phyloP scores from a whole-genome alignment of 2,113 vertebrate genomes.

The Merops nubicus region DNA sequence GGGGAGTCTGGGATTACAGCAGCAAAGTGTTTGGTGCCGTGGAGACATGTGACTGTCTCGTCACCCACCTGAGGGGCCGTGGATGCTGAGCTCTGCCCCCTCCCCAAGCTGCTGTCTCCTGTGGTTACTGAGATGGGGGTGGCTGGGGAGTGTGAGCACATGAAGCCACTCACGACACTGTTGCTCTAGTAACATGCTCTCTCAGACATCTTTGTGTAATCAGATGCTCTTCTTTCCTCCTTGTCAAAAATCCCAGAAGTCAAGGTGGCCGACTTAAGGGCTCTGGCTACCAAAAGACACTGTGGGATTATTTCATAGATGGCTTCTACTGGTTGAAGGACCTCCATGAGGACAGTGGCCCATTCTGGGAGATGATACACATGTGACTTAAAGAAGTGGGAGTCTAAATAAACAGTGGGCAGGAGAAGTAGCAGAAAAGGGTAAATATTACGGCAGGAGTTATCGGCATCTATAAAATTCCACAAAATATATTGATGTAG shows the following conservation, averaged over 20 bases:
- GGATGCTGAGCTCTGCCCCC: not conserved
- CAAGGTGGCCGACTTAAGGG: not conserved
- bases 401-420: not conserved
- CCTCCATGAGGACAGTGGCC: not conserved
- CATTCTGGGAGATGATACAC: not conserved
- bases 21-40: not conserved
- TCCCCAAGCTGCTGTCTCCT: not conserved
- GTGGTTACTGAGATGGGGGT: not conserved
- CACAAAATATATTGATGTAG: not conserved
- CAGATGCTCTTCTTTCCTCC: not conserved
- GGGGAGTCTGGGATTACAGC: not conserved
- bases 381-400: fast-evolving
- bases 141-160: not conserved
- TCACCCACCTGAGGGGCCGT: not conserved
- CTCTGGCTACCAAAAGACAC: not conserved
- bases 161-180: not conserved
- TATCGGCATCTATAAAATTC: not conserved
- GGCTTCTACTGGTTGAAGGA: not conserved
- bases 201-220: not conserved
- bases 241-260: not conserved
- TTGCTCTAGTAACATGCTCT: not conserved
- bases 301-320: not conserved
- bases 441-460: not conserved
- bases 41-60: not conserved
- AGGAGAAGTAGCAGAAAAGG: not conserved